Evolutionary conservation across 2,888 invertebrate species (phyloP).

Genomic region (Drosophila tanythrix): DNA sequence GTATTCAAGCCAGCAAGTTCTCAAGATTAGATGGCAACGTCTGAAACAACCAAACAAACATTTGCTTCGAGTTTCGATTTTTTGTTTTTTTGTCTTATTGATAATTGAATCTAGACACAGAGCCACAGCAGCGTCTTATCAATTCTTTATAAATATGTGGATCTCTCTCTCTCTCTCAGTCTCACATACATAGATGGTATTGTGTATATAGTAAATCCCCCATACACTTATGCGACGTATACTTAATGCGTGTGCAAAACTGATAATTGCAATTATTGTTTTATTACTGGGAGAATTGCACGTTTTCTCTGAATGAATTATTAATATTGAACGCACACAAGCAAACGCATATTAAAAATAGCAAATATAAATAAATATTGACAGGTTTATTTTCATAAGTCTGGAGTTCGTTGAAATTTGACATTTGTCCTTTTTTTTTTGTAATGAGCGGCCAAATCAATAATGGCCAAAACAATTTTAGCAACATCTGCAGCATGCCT

Average conservation of each 20-base stretch:
- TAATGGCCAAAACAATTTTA: slow-evolving; percentile 8
- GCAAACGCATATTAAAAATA: slow-evolving; percentile 55
- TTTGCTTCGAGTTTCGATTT: slow-evolving; percentile 42
- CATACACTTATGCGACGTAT: slow-evolving; percentile 52
- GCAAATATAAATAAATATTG: slow-evolving; percentile 51
- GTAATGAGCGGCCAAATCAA: slow-evolving; percentile 29
- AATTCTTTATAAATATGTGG: slow-evolving; percentile 30
- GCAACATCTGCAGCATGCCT: not conserved
- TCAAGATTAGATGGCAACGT: slow-evolving; percentile 40
- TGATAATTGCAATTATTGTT: slow-evolving; percentile 57
- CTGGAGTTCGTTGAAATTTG: slow-evolving; percentile 76
- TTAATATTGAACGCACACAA: slow-evolving; percentile 9
- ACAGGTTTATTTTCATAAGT: slow-evolving; percentile 59
- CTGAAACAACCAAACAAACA: slow-evolving; percentile 43
- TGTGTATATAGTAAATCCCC: slow-evolving; percentile 29
- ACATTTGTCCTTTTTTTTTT: slow-evolving; percentile 35
- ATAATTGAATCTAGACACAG: slow-evolving; percentile 54
- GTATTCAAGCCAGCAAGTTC: slow-evolving; percentile 5
- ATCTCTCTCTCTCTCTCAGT: slow-evolving; percentile 1
- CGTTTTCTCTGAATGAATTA: slow-evolving; percentile 78
- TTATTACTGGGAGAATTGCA: slow-evolving; percentile 37
- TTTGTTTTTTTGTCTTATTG: slow-evolving; percentile 42
- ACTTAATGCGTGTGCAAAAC: slow-evolving; percentile 69
- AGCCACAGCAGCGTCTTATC: slow-evolving; percentile 56
- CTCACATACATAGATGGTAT: slow-evolving; percentile 1